Evolutionary conservation across 2,797 vertebrate genomes (phyloP), one percentile per base, ranked within the genome.

Genomic region (Phoebastria nigripes): DNA sequence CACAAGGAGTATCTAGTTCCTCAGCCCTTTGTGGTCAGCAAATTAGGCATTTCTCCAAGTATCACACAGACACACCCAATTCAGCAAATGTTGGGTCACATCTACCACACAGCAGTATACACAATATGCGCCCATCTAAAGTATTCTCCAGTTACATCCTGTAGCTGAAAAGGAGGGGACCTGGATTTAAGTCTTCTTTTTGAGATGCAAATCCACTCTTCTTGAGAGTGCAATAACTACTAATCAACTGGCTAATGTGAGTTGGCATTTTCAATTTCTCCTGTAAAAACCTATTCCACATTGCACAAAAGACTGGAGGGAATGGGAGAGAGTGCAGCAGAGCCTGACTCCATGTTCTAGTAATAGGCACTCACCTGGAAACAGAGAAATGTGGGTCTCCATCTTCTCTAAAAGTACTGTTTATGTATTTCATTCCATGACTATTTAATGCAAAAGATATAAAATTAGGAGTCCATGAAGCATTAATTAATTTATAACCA

Each of bases 181-280:
- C 13, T 67, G 52, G 41, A 87, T 89, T 91, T 91, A 73, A 80
- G 41, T 89, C 46, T 86, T 83, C 69, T 89, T 87, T 89, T 91
- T 85, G 79, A 96, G 76, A 96, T 92, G 87, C 87, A 93, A 87
- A 94, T 85, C 44, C 82, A 81, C 87, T 91, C 28, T 88, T 92
- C 90, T 84, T 81, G 37, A 61, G 78, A 91, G 89, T 91, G 91
- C 61, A 92, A 55, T 95, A 96, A 95, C 89, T 94, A 80, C 96
- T 95, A 91, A 97, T 97, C 91, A 93, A 51, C 46, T 85, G 67
- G 67, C 52, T 97, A 97, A 96, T 93, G 46, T 31, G 69, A 94
- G 92, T 9, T 96, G 95, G 93, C 96, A 94, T 93, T 96, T 96
- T 96, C 94, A 96, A 88, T 97, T 96, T 96, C 91, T 96, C 65